Evolutionary conservation across 2,797 vertebrate genomes (phyloP).

Genomic region (Lepidocolaptes lacrymiger): DNA sequence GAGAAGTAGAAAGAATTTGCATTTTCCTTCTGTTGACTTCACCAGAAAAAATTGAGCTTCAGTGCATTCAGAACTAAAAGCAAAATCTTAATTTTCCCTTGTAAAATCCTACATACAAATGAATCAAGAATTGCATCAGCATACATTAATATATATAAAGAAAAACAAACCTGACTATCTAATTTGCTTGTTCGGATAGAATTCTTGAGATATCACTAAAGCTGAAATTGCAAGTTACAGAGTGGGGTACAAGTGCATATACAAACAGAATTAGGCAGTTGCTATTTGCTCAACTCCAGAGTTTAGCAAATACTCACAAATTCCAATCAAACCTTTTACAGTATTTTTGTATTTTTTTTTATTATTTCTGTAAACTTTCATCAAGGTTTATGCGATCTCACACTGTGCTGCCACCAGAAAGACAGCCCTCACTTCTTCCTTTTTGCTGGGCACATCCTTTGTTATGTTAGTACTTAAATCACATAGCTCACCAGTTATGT

Average conservation of each 20-base stretch:
- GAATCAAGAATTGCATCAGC: not conserved
- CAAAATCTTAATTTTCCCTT: not conserved
- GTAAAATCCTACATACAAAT: not conserved
- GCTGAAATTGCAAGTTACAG: not conserved
- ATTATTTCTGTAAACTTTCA: not conserved
- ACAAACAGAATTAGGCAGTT: not conserved
- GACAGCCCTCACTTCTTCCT: not conserved
- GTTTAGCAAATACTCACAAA: not conserved
- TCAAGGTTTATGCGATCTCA: not conserved
- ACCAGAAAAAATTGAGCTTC: not conserved
- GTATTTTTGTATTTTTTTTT: not conserved
- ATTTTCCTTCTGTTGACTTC: conserved; percentile 12
- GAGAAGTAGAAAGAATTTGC: conserved; percentile 25
- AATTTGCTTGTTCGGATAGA: not conserved
- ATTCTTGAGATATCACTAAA: not conserved
- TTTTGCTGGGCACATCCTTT: not conserved
- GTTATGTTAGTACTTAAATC: conserved; percentile 6
- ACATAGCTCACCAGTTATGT: not conserved
- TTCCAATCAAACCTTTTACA: not conserved
- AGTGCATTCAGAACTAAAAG: not conserved
- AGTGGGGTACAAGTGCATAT: not conserved
- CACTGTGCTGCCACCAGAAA: not conserved
- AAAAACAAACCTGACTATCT: not conserved
- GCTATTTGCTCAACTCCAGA: not conserved
- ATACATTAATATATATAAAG: not conserved